Percentiles rank a stretch among this genome's conserved stretches.
Conservation (phyloP, 2,888 invertebrate genomes). For the Rapana venosa region DNA sequence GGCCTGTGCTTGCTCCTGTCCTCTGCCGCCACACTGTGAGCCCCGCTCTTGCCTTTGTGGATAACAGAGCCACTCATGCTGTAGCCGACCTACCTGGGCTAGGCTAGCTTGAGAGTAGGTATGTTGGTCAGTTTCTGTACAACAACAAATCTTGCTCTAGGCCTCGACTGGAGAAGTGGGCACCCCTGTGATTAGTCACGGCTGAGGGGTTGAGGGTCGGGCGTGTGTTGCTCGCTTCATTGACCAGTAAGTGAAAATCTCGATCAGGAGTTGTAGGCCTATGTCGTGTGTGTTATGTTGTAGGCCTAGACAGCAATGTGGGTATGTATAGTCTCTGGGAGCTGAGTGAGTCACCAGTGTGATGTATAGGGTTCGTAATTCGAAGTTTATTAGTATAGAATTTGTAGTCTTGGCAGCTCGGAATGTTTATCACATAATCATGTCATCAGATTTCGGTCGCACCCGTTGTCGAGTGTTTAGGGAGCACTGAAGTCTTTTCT, state of each 20-base stretch:
- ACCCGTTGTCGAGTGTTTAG: no score
- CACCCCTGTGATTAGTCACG: background rate
- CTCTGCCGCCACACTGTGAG: background rate
- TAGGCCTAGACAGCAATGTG: no score
- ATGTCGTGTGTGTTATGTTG: no score
- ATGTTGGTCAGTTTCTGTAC: background rate
- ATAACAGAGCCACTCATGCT: slow-evolving; percentile 2
- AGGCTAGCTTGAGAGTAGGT: background rate
- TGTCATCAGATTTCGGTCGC: no score
- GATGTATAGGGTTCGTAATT: no score
- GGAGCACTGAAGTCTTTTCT: no score
- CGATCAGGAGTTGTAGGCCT: background rate
- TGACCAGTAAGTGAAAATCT: background rate
- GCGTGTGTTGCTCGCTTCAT: background rate
- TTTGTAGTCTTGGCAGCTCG: no score
- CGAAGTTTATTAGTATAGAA: no score
- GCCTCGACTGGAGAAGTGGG: background rate
- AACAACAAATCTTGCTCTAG: background rate
- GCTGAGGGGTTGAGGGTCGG: background rate
- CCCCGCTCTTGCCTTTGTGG: background rate
- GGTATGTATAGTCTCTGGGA: no score
- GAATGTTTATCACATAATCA: no score
- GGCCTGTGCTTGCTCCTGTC: background rate
- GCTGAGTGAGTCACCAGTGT: no score
- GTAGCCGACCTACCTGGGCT: background rate